A percentile compares a stretch with the other conserved stretches of the same genome.
phyloP scores from a whole-genome alignment of 2,888 invertebrate species.

The Emmelina monodactyla region DNA sequence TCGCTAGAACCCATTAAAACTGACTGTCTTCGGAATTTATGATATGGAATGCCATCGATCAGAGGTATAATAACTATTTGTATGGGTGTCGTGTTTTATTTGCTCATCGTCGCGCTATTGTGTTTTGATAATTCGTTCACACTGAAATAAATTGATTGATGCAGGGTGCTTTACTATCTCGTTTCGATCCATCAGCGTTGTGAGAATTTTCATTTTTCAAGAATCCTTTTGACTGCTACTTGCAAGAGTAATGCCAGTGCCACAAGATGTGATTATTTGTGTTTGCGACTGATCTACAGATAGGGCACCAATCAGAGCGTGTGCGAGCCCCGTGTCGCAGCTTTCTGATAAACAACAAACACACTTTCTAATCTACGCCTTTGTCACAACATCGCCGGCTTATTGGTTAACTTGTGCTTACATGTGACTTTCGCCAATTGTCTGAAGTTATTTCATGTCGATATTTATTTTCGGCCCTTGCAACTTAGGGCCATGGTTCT shows the following conservation, averaged over 20 bases:
- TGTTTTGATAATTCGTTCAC: too few relatives aligned
- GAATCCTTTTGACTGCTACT: too few relatives aligned
- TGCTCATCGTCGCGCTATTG: too few relatives aligned
- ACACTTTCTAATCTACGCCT: constrained; percentile 64
- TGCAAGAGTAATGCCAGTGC: too few relatives aligned
- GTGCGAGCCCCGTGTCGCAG: constrained; percentile 48
- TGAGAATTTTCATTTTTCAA: too few relatives aligned
- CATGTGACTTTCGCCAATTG: constrained; percentile 60
- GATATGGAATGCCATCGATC: background rate
- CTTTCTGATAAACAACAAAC: constrained; percentile 54
- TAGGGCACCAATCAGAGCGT: constrained; percentile 63
- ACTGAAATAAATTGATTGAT: too few relatives aligned
- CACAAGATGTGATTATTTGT: too few relatives aligned
- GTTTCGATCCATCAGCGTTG: background rate
- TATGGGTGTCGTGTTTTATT: too few relatives aligned
- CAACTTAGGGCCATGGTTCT: constrained; percentile 30
- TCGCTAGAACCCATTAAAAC: constrained; percentile 7
- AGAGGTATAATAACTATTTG: too few relatives aligned
- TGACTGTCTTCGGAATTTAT: background rate
- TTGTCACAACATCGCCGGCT: constrained; percentile 56
- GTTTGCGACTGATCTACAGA: constrained; percentile 54
- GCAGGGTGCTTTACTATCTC: background rate
- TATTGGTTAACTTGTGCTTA: constrained; percentile 51
- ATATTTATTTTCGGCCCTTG: constrained; percentile 31
- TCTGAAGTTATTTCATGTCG: too few relatives aligned